phyloP scores from a whole-genome alignment of 2,888 invertebrate species.

The Argynnis bischoffii region DNA sequence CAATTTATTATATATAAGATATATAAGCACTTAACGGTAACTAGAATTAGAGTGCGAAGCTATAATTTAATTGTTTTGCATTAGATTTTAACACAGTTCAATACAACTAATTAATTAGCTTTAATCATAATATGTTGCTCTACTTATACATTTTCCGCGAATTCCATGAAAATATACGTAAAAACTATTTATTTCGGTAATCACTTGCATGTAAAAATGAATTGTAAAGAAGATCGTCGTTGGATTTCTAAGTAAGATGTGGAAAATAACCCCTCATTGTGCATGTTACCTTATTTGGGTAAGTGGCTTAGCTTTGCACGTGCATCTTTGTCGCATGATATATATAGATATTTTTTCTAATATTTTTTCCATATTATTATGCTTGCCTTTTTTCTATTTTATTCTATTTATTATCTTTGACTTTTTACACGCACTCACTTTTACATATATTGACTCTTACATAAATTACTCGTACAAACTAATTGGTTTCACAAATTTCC shows the following conservation, averaged over 20 bases:
- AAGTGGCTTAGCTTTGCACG: slow-evolving; percentile 70
- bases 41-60: slow-evolving; percentile 77
- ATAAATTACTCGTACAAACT: slow-evolving; percentile 64
- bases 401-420: slow-evolving; percentile 55
- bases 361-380: slow-evolving; percentile 49
- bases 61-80: slow-evolving; percentile 78
- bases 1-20: not conserved
- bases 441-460: slow-evolving; percentile 46
- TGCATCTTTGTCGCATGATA: slow-evolving; percentile 74
- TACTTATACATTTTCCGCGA: slow-evolving; percentile 59
- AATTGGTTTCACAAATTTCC: slow-evolving; percentile 66
- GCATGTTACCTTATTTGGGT: slow-evolving; percentile 65
- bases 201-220: slow-evolving; percentile 64
- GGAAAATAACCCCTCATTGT: slow-evolving; percentile 60
- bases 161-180: slow-evolving; percentile 50
- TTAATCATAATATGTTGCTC: slow-evolving; percentile 70
- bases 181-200: slow-evolving; percentile 57
- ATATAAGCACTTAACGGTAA: slow-evolving; percentile 42
- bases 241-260: slow-evolving; percentile 79
- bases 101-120: slow-evolving; percentile 62
- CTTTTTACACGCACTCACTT: slow-evolving; percentile 60
- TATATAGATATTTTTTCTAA: slow-evolving; percentile 43
- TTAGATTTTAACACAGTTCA: slow-evolving; percentile 73
- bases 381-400: slow-evolving; percentile 73
- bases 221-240: slow-evolving; percentile 78